Evolutionary conservation across 2,113 vertebrate species (phyloP).

Genomic region (Pollachius pollachius): DNA sequence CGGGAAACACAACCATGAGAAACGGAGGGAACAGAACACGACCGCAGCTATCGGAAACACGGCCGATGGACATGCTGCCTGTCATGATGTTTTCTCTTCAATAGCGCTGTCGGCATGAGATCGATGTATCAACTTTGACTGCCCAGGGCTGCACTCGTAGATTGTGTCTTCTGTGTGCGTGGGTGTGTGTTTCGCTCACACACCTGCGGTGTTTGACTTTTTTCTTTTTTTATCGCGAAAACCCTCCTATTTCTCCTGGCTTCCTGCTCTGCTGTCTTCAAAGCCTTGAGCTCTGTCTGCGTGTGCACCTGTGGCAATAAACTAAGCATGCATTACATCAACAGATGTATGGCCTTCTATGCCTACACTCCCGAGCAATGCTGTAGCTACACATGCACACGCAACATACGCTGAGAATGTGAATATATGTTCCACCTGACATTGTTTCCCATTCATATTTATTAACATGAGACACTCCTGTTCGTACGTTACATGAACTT

Average conservation of each 20-base stretch:
- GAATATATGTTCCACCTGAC: not conserved
- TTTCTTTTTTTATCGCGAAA: slow-evolving; percentile 34
- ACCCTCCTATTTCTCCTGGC: slow-evolving; percentile 26
- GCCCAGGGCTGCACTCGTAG: slow-evolving; percentile 17
- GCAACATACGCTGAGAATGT: not conserved
- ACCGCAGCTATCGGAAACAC: not conserved
- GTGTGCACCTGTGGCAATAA: slow-evolving; percentile 59
- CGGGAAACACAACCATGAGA: slow-evolving; percentile 23
- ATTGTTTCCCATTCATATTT: too few species aligned
- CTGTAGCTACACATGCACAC: not conserved
- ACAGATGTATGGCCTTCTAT: slow-evolving; percentile 10
- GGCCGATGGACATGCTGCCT: slow-evolving; percentile 5
- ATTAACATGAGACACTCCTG: too few species aligned
- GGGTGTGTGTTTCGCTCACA: slow-evolving; percentile 19
- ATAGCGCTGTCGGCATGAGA: slow-evolving; percentile 6
- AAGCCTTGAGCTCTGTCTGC: slow-evolving; percentile 33
- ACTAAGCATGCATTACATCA: slow-evolving; percentile 37
- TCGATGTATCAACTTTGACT: slow-evolving; percentile 5
- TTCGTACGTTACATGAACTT: too few species aligned
- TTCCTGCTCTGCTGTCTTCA: slow-evolving; percentile 54
- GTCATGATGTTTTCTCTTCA: not conserved
- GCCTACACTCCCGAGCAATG: not conserved
- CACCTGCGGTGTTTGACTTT: slow-evolving; percentile 25
- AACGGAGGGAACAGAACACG: slow-evolving; percentile 21
- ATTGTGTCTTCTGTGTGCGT: slow-evolving; percentile 38